Base-by-base conservation (phyloP, 2,888 invertebrate genomes). In the Drosophila rellima region DNA sequence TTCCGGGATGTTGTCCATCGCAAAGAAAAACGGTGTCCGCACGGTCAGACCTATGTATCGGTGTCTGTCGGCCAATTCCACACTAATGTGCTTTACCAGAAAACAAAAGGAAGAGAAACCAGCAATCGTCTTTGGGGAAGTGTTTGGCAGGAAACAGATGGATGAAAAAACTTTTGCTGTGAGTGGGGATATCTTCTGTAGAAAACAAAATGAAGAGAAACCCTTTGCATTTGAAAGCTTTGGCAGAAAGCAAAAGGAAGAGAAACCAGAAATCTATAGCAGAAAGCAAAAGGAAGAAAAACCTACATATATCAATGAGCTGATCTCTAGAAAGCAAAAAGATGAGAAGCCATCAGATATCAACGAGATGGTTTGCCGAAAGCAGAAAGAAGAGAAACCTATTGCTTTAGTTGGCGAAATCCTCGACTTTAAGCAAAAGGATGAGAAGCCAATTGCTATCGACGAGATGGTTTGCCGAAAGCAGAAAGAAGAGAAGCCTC, bases 1-100 rank as follows among this genome's bases (percentile, higher is more conserved):
- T 47, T 57, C 20, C 10, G 31, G 35, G 13, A 52, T 68, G 29
- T 26, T 68, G n/a, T 57, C 57, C 29, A 5, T 52, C 29, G 29
- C 59, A 0, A 68, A 68, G 11, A 17, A 8, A 2, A 56, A 45
- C 8, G 48, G 39, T 10, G n/a, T 47, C 3, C 33, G 44, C 0
- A 5, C 51, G 11, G 11, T 57, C 11, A 29, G 18, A 11, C 68
- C 69, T 2, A 40, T 68, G 0, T 45, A 13, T 10, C 69, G 68
- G 2, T 29, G 26, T 31, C 8, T 68, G 10, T 52, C 57, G 6
- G 11, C 8, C 0, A 33, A 17, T 8, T 68, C 59, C 7, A 57
- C 15, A 6, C 11, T 40, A 11, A 4, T 40, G 6, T 29, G 3
- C n/a, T 26, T n/a, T n/a, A 5, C 13, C 44, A 20, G 7, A 7